Conservation (phyloP, 2,113 vertebrate genomes). For the Trematomus loennbergii region DNA sequence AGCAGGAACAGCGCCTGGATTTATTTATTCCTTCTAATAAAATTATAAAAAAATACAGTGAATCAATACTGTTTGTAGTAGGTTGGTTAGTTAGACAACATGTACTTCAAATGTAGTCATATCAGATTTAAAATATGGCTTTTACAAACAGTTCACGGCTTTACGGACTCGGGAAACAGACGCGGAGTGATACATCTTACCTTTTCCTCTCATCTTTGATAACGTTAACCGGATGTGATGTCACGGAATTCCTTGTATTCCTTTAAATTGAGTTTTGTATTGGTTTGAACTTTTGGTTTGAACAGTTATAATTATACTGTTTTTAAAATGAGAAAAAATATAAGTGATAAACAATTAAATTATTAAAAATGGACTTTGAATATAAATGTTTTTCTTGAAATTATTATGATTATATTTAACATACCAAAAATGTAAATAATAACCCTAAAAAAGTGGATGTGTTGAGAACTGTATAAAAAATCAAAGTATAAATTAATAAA, state of each 20-base stretch:
- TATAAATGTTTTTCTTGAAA: no score
- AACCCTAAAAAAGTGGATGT: no score
- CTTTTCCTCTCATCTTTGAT: not conserved
- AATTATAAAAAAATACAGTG: fast-evolving
- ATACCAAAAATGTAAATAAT: no score
- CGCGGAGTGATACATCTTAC: constrained; percentile 40
- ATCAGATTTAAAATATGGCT: fast-evolving
- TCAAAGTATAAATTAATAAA: no score
- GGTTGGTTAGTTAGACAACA: no score
- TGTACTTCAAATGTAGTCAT: fast-evolving
- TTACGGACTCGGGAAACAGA: not conserved
- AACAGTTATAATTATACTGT: not conserved
- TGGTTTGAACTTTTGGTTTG: not conserved
- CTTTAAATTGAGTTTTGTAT: not conserved
- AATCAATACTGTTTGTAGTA: fast-evolving
- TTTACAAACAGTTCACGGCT: not conserved
- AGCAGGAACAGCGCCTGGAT: no score
- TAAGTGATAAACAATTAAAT: no score
- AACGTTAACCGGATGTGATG: constrained; percentile 67
- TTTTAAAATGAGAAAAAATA: no score
- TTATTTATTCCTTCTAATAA: no score
- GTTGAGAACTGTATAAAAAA: no score
- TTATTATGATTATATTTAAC: no score
- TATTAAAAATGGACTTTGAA: no score
- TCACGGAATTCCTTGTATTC: constrained; percentile 53